A percentile compares a stretch with the other conserved stretches of the same genome.
phyloP scores from a whole-genome alignment of 2,113 vertebrate species.

The Steatornis caripensis region DNA sequence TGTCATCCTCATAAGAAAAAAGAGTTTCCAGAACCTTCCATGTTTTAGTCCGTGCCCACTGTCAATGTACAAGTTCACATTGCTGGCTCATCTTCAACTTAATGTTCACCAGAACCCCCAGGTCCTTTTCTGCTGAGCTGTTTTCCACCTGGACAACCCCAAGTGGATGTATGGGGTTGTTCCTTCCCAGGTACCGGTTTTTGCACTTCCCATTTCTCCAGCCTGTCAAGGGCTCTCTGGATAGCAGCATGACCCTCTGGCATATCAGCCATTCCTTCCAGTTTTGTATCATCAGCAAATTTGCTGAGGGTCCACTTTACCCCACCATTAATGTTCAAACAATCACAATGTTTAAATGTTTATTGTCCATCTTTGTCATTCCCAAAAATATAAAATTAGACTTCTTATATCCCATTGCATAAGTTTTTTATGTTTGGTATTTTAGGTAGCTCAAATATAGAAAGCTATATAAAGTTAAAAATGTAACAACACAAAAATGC shows the following conservation, averaged over 20 bases:
- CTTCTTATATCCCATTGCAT: not conserved
- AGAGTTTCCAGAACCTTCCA: rapidly evolving
- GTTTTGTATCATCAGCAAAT: not conserved
- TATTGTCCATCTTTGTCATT: not conserved
- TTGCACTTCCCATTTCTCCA: not conserved
- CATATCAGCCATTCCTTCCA: not conserved
- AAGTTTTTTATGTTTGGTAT: not conserved
- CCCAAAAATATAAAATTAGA: not conserved
- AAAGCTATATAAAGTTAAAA: not conserved
- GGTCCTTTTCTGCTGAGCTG: not conserved
- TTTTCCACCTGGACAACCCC: not conserved
- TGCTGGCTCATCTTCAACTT: not conserved
- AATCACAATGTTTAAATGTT: not conserved
- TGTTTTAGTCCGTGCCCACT: not conserved
- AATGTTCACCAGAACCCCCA: not conserved
- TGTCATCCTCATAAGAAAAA: not conserved
- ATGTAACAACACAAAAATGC: not conserved
- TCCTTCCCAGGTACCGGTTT: not conserved
- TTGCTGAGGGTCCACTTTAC: not conserved
- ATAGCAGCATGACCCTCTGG: not conserved
- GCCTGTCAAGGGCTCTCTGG: not conserved
- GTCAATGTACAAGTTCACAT: not conserved
- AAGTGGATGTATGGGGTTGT: not conserved
- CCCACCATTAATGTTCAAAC: not conserved
- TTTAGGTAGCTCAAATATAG: not conserved